Evolutionary conservation across 2,888 invertebrate genomes (phyloP).

Genomic region (Xylophagus ater): DNA sequence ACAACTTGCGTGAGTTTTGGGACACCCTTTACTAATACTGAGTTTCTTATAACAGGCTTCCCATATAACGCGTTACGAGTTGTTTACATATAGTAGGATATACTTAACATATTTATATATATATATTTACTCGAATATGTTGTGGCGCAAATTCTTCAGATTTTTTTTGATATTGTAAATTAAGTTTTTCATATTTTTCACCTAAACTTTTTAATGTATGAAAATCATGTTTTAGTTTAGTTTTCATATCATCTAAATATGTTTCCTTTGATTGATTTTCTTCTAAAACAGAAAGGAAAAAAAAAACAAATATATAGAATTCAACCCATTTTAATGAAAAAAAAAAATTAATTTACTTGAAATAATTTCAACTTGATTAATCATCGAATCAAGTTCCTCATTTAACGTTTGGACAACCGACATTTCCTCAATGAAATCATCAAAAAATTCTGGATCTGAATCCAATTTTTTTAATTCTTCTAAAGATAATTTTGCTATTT

Average conservation of each 20-base stretch:
- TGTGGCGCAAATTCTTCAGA: slow-evolving; percentile 64
- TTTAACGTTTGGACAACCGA: slow-evolving; percentile 57
- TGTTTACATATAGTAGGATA: too few species aligned
- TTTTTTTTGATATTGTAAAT: slow-evolving; percentile 56
- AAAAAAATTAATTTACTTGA: slow-evolving; percentile 46
- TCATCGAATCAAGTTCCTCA: slow-evolving; percentile 56
- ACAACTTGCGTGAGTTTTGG: too few species aligned
- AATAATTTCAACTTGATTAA: slow-evolving; percentile 57
- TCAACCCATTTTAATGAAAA: too few species aligned
- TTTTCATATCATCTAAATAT: slow-evolving; percentile 40
- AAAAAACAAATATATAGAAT: slow-evolving; percentile 1
- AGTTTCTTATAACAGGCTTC: too few species aligned
- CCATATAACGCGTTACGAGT: too few species aligned
- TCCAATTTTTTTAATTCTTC: slow-evolving; percentile 61
- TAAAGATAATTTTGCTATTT: slow-evolving; percentile 35
- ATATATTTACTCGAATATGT: slow-evolving; percentile 49
- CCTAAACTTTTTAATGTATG: slow-evolving; percentile 59
- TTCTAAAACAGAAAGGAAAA: slow-evolving; percentile 41
- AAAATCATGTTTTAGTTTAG: slow-evolving; percentile 50
- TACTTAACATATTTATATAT: too few species aligned
- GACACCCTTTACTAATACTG: too few species aligned
- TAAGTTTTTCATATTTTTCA: slow-evolving; percentile 56
- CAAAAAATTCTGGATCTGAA: slow-evolving; percentile 58
- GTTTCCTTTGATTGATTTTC: slow-evolving; percentile 52
- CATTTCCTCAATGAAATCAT: slow-evolving; percentile 60